Conservation (phyloP, 2,888 invertebrate genomes). For the Toxonevra muliebris region DNA sequence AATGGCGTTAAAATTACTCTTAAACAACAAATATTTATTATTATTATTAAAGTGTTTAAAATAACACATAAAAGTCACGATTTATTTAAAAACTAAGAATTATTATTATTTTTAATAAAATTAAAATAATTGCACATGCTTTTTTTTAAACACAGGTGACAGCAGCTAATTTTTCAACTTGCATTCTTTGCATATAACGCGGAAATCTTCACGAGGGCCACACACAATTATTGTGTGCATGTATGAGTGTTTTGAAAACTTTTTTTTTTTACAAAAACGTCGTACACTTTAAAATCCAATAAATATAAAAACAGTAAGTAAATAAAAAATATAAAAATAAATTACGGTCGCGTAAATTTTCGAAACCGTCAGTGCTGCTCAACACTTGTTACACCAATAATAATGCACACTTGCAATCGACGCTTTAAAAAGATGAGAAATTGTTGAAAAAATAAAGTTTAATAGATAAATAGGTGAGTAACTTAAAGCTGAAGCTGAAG, state of each 20-base stretch:
- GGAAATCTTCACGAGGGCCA: too few relatives aligned
- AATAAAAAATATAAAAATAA: too few relatives aligned
- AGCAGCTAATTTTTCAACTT: conserved; percentile 4
- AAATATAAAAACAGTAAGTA: too few relatives aligned
- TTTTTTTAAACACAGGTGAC: neutral
- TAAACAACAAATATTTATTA: neutral
- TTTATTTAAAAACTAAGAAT: neutral
- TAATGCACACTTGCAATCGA: conserved; percentile 40
- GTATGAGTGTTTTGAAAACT: conserved; percentile 8
- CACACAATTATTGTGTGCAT: neutral
- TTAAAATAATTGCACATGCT: neutral
- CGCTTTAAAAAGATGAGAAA: conserved; percentile 41
- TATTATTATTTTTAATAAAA: neutral
- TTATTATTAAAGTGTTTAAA: neutral
- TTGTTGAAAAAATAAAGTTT: neutral
- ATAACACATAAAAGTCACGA: neutral
- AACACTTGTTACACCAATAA: conserved; percentile 43
- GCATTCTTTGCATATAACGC: too few relatives aligned
- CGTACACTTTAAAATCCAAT: neutral
- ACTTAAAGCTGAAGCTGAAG: neutral
- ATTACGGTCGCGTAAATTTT: conserved; percentile 8
- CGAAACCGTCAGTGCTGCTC: conserved; percentile 32
- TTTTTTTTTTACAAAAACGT: neutral
- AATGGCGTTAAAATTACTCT: neutral
- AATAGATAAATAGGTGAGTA: too few relatives aligned